phyloP scores from a whole-genome alignment of 1,140 invertebrate genomes.

The Camponotus vicinus region DNA sequence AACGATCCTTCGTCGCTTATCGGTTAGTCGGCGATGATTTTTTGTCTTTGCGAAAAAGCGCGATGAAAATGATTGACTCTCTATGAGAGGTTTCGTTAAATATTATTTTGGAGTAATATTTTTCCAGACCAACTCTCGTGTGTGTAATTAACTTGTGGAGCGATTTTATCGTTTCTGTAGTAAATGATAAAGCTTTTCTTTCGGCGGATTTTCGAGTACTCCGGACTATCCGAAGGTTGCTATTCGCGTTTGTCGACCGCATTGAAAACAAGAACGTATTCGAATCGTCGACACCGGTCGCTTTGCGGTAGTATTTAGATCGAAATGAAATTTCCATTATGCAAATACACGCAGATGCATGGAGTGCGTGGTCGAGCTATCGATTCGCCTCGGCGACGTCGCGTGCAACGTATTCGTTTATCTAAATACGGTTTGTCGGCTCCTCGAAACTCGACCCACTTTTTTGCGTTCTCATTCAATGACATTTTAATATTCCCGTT shows the following conservation, averaged over 20 bases:
- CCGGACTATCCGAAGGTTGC: neutral
- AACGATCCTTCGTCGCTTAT: constrained; percentile 14
- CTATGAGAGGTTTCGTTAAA: neutral
- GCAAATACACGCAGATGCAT: constrained; percentile 36
- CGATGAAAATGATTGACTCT: neutral
- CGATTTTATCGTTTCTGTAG: neutral
- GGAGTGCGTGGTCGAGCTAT: constrained; percentile 61
- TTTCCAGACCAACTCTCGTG: neutral
- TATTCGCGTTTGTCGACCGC: neutral
- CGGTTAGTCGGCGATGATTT: constrained; percentile 20
- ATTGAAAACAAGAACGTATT: neutral
- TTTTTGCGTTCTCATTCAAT: constrained; percentile 42
- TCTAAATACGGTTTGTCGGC: constrained; percentile 62
- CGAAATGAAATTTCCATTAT: constrained; percentile 66
- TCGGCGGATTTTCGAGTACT: neutral
- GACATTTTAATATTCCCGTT: constrained; percentile 43
- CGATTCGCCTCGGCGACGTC: constrained; percentile 65
- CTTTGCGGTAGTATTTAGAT: constrained; percentile 30
- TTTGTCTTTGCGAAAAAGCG: neutral
- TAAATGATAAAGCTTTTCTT: neutral
- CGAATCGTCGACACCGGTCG: neutral
- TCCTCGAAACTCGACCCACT: constrained; percentile 65
- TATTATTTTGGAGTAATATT: neutral
- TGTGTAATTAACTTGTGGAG: neutral
- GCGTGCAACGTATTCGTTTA: constrained; percentile 71